Base-by-base conservation (phyloP, 2,797 vertebrate species). In the Acanthopagrus latus region DNA sequence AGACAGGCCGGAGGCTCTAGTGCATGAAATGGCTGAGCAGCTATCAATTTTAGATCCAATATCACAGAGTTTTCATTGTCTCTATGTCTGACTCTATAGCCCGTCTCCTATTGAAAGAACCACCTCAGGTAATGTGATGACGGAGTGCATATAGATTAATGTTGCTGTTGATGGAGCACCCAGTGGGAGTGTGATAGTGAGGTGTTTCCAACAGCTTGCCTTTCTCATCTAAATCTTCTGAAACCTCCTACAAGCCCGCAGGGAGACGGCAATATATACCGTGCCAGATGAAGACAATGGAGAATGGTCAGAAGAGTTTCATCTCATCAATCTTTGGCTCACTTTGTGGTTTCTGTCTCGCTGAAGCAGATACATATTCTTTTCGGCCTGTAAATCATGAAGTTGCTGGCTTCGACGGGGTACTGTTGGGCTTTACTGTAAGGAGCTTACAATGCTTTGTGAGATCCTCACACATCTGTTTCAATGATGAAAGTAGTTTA, bases 181-280 rank as follows among this genome's bases (percentile, higher is more conserved):
- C 91, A 90, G 81, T 85, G 90, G 91, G 93, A 93, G 91, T 92
- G 89, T 63, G 86, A 87, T 81, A 60, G 79, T 70, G 88, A 92
- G 91, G 89, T 91, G 89, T 88, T 92, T 90, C 88, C 91, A 93
- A 82, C 81, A 87, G 80, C 84, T 80, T 82, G 83, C 63, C 74
- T 83, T 33, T 90, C 91, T 88, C 88, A 88, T 91, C 88, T 87
- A 85, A 90, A 89, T 93, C 90, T 91, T 90, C 80, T 87, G 78
- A 89, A 92, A 85, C 81, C 85, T 87, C 90, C 83, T 74, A 88
- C 88, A 76, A 74, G 86, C 88, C 91, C 83, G 85, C 56, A 71
- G 89, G 88, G 90, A 91, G 69, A 78, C 69, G 33, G 71, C 56
- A 76, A 86, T 83, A 78, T 82, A 82, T 81, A 78, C 84, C 80